Evolutionary conservation across 2,797 vertebrate genomes (phyloP), one percentile per base, ranked within the genome.

Genomic region (Bufotes viridis): DNA sequence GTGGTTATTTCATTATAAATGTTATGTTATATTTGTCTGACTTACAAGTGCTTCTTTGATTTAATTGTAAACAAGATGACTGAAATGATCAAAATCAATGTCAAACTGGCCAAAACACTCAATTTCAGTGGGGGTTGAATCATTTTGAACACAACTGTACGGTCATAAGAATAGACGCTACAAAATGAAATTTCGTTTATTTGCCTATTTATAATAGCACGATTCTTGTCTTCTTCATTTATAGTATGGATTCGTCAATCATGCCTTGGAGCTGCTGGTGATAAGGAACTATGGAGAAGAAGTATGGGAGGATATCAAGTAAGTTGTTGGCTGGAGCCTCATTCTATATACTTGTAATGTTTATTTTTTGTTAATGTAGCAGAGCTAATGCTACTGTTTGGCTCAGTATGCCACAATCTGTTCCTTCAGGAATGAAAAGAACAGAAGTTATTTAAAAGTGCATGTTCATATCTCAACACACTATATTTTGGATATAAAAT

Each of bases 261-360:
- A 99, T 93, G 98, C 98, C 83, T 92, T 99, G 96, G 98, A 99
- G 94, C 97, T 99, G 85, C 96, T 99, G 81, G 97, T 99, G 91
- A 96, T 99, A 87, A 96, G 98, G 93, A 99, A 99, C 93, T 99
- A 99, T 89, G 98, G 98, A 26, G 96, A 96, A 65, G 97, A 98
- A 91, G 96, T 99, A 91, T 99, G 98, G 98, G 98, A 99, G 93
- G 97, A 99, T 92, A 99, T 99, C 94, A 99, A 99, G 98, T 99
- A 95, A 98, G 98, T 97, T 0, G 12, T 0, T 13, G 14, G 8
- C 10, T 1, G 18, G 20, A 12, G 3, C 20, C n/a, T 75, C 4
- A 22, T 75, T 75, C 34, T 26, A 18, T 82, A 1, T 53, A 69
- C 10, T 24, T 58, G 29, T 11, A 6, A 10, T 61, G 6, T 55